Percentiles rank a stretch among this genome's conserved stretches.
phyloP scores from a whole-genome alignment of 1,140 invertebrate genomes.

The Chrysomallon squamiferum region DNA sequence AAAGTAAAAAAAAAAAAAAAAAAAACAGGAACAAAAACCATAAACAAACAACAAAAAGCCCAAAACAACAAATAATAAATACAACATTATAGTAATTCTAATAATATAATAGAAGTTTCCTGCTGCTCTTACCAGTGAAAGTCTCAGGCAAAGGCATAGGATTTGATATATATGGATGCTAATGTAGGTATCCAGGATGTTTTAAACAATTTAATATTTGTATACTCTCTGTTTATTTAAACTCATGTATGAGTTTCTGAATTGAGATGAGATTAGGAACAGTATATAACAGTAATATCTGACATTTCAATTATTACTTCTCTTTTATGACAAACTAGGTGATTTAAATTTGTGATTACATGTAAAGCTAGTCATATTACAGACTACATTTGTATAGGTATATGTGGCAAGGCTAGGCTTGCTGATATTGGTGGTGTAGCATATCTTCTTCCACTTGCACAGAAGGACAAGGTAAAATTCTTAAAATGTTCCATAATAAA shows the following conservation, averaged over 20 bases:
- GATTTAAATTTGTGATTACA: no score
- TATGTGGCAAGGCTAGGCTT: constrained; percentile 77
- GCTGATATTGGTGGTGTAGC: constrained; percentile 86
- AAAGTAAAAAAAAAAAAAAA: neutral
- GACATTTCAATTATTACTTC: neutral
- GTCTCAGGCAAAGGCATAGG: neutral
- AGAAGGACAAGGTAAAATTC: constrained; percentile 71
- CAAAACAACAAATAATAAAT: neutral
- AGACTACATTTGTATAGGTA: constrained; percentile 72
- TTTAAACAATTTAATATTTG: no score
- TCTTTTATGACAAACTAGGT: neutral
- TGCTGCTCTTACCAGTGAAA: no score
- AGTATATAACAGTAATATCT: neutral
- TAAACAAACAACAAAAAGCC: neutral
- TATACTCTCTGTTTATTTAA: neutral
- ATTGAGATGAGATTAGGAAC: neutral
- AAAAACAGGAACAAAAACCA: neutral
- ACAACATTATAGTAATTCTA: neutral
- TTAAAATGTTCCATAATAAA: neutral
- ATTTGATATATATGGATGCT: neutral
- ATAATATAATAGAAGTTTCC: no score
- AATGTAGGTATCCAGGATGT: no score
- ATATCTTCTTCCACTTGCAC: constrained; percentile 78
- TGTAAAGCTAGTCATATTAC: no score
- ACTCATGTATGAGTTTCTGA: neutral